A percentile compares a stretch with the other conserved stretches of the same genome.
These are phyloP conservation scores for Pristionchus maxplancki DNA, from an alignment of 2,888 invertebrate species.

Conservation along the genomic window DNA sequence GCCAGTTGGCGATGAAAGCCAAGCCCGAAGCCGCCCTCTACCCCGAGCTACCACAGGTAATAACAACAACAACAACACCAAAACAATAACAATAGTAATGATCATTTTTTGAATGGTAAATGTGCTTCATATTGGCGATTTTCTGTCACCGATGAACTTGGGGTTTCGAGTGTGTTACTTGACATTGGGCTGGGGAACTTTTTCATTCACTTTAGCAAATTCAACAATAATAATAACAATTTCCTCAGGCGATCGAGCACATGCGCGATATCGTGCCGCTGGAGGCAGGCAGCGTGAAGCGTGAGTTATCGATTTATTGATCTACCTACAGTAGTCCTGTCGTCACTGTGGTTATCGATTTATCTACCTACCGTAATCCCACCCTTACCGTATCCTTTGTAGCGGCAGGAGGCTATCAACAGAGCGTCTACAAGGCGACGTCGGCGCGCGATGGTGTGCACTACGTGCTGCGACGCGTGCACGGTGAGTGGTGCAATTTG, in stretches of 20 bases:
- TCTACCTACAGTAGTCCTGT: not conserved
- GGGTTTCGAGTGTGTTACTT: too few relatives aligned
- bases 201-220: not conserved
- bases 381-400: conserved; percentile 58
- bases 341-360: not conserved
- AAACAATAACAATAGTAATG: too few relatives aligned
- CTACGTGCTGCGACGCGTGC: conserved; percentile 65
- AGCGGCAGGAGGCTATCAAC: not conserved
- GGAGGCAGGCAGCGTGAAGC: conserved; percentile 49
- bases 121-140: too few relatives aligned
- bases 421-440: conserved; percentile 47
- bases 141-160: too few relatives aligned
- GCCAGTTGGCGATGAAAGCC: conserved; percentile 66
- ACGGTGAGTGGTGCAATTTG: conserved; percentile 55
- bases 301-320: conserved; percentile 13
- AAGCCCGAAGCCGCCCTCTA: conserved; percentile 57
- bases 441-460: conserved; percentile 60
- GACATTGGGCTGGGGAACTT: too few relatives aligned
- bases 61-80: too few relatives aligned
- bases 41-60: conserved; percentile 63
- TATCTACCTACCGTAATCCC: not conserved
- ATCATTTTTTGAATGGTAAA: too few relatives aligned
- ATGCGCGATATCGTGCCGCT: conserved; percentile 64
- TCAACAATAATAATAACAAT: not conserved
- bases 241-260: conserved; percentile 55